Conservation (phyloP, 2,888 invertebrate species). For the Cryptus viduatorius region DNA sequence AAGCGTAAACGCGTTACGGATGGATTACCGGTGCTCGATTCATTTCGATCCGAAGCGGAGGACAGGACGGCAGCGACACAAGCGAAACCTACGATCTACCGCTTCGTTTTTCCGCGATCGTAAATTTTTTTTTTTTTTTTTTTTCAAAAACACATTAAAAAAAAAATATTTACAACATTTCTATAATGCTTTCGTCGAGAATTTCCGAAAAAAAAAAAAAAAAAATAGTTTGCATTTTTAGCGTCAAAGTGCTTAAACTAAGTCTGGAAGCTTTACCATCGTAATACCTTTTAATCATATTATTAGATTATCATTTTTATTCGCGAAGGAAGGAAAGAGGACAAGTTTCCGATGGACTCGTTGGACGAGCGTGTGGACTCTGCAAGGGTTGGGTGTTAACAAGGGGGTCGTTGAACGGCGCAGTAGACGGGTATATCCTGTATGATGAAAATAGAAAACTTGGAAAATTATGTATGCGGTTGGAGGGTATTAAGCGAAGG, state of each 20-base stretch:
- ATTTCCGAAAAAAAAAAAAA: neutral
- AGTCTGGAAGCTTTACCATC: neutral
- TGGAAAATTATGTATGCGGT: slow-evolving; percentile 47
- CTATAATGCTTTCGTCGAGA: neutral
- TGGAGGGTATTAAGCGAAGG: slow-evolving; percentile 30
- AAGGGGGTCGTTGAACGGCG: neutral
- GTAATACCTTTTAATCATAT: neutral
- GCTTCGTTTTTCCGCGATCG: slow-evolving; percentile 48
- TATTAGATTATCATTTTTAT: slow-evolving; percentile 4
- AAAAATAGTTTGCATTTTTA: neutral
- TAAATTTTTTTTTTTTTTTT: no score
- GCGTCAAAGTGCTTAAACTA: neutral
- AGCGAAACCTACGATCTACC: slow-evolving; percentile 35
- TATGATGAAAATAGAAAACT: slow-evolving; percentile 41
- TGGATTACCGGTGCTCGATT: slow-evolving; percentile 67
- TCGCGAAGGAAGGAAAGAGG: no score
- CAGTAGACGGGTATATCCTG: slow-evolving; percentile 2
- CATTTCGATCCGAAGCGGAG: slow-evolving; percentile 60
- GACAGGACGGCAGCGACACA: slow-evolving; percentile 27
- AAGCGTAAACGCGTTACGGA: slow-evolving; percentile 67
- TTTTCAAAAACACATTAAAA: slow-evolving; percentile 13
- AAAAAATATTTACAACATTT: slow-evolving; percentile 3
- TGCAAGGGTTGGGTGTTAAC: neutral
- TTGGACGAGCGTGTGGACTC: neutral
- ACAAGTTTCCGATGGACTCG: slow-evolving; percentile 1